Evolutionary conservation across 2,113 vertebrate species (phyloP).

Genomic region (Lamprologus ornatipinnis): DNA sequence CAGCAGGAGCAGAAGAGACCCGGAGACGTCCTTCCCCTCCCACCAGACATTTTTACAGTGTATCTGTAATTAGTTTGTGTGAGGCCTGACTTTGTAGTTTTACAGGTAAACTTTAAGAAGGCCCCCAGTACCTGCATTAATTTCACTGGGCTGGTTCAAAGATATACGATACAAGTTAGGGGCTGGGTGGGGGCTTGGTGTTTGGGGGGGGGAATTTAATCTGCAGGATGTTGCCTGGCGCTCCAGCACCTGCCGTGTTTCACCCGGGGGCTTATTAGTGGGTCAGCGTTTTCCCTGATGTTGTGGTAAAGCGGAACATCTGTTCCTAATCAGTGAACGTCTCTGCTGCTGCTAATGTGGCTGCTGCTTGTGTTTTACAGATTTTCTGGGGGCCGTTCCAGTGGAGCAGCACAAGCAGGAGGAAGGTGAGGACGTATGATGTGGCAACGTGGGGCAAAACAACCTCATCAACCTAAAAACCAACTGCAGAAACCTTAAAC

Average conservation of each 20-base stretch:
- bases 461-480: background rate
- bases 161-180: background rate
- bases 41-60: conserved; percentile 38
- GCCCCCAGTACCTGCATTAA: conserved; percentile 29
- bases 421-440: conserved; percentile 52
- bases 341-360: conserved; percentile 43
- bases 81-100: conserved; percentile 72
- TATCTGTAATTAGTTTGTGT: conserved; percentile 41
- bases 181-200: background rate
- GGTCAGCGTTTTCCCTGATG: conserved; percentile 52
- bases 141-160: conserved; percentile 39
- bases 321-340: conserved; percentile 39
- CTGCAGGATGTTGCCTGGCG: conserved; percentile 38
- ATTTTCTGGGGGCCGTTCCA: conserved; percentile 70
- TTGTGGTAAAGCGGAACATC: conserved; percentile 46
- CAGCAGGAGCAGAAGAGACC: conserved; percentile 36
- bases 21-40: background rate
- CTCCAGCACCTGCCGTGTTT: conserved; percentile 51
- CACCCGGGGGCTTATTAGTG: conserved; percentile 40
- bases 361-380: conserved; percentile 61
- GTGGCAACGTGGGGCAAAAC: background rate
- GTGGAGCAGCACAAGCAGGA: conserved; percentile 54
- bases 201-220: conserved; percentile 10
- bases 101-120: conserved; percentile 53
- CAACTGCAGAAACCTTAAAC: background rate